Evolutionary conservation across 1,140 invertebrate genomes (phyloP).

Genomic region (Aphaenogaster floridana): DNA sequence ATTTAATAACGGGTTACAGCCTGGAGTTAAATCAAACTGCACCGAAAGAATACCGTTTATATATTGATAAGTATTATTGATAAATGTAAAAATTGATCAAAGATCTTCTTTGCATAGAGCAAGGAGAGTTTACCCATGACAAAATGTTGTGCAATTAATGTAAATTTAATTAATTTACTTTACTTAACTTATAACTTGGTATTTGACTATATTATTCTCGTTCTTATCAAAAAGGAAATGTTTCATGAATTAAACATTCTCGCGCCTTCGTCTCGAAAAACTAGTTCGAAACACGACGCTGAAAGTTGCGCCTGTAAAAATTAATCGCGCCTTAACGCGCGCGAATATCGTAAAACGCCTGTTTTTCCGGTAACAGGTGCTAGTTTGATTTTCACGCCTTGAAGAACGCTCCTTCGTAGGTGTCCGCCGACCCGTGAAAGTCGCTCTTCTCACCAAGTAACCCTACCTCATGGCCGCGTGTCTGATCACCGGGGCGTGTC

Average conservation of each 20-base stretch:
- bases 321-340: constrained; percentile 35
- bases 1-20: constrained; percentile 28
- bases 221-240: not conserved
- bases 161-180: constrained; percentile 14
- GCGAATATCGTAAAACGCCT: constrained; percentile 8
- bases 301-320: constrained; percentile 25
- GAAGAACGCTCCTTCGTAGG: constrained; percentile 47
- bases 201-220: not conserved
- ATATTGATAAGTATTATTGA: not conserved
- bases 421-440: constrained; percentile 61
- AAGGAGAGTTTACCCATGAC: not conserved
- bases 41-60: not conserved
- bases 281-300: not conserved
- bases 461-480: constrained; percentile 57
- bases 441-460: constrained; percentile 61
- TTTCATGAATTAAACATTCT: constrained; percentile 46
- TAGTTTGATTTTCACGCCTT: constrained; percentile 55
- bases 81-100: not conserved
- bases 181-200: constrained; percentile 3
- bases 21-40: not conserved
- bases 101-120: not conserved
- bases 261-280: not conserved
- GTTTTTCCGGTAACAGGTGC: constrained; percentile 62
- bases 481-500: constrained; percentile 74
- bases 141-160: not conserved